phyloP scores from a whole-genome alignment of 2,113 vertebrate species.

The Pardalotus punctatus region DNA sequence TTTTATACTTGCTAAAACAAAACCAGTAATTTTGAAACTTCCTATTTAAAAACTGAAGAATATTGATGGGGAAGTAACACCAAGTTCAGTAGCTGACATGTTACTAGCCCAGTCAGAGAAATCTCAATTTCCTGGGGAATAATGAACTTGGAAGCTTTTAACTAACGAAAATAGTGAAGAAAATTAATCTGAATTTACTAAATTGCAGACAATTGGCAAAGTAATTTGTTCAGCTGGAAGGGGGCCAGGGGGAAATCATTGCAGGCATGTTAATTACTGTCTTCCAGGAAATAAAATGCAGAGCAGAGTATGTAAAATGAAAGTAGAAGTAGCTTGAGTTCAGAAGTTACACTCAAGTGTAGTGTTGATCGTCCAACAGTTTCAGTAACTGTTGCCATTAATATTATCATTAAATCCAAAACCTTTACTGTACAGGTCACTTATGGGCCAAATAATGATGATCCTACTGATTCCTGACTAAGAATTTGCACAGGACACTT shows the following conservation, averaged over 20 bases:
- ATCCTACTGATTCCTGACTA: background rate
- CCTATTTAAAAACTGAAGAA: background rate
- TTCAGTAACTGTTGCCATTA: background rate
- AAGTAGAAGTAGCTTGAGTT: background rate
- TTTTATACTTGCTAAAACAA: background rate
- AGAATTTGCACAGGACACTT: background rate
- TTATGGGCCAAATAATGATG: background rate
- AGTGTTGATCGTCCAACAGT: background rate
- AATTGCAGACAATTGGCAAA: background rate
- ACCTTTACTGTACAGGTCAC: background rate
- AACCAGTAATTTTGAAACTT: background rate
- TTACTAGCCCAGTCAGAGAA: background rate
- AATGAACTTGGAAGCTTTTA: background rate
- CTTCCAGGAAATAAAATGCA: background rate
- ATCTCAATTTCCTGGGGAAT: background rate
- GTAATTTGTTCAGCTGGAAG: background rate
- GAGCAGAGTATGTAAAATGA: background rate
- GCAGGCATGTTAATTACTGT: background rate
- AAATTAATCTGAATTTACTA: background rate
- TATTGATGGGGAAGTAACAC: background rate
- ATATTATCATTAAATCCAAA: background rate
- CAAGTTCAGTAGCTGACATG: background rate
- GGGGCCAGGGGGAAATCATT: accelerated
- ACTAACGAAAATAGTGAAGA: background rate
- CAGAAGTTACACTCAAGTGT: background rate